These are phyloP conservation scores for Zoanthus solanderi DNA, from an alignment of 92 coral and sea anemone genomes.

Conservation along the genomic window DNA sequence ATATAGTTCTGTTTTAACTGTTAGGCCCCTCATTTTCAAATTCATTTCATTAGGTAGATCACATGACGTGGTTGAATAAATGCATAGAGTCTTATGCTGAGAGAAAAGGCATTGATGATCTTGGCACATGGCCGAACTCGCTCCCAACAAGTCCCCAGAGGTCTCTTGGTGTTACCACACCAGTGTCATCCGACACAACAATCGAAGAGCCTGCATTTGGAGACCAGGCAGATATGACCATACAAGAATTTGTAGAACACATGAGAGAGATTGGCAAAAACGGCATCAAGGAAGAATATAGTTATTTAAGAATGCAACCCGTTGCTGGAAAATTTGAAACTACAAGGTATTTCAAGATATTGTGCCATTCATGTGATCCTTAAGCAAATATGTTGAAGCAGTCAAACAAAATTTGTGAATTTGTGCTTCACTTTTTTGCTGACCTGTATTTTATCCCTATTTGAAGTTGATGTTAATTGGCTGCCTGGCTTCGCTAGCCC, in stretches of 20 bases:
- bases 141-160: constrained; percentile 19
- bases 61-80: constrained; percentile 76
- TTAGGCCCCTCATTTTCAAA: neutral
- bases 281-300: constrained; percentile 82
- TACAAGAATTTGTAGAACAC: constrained; percentile 75
- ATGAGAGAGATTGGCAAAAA: constrained; percentile 76
- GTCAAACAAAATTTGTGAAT: too few relatives aligned
- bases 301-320: constrained; percentile 67
- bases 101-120: constrained; percentile 60
- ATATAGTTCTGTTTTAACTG: neutral
- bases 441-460: too few relatives aligned
- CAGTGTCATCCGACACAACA: constrained; percentile 42
- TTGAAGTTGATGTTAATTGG: too few relatives aligned
- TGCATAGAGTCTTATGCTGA: constrained; percentile 75
- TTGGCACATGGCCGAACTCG: constrained; percentile 3
- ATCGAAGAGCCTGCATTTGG: constrained; percentile 58
- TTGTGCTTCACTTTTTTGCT: too few relatives aligned
- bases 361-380: too few relatives aligned
- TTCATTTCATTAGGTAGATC: constrained; percentile 53
- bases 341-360: constrained; percentile 55
- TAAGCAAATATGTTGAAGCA: too few relatives aligned
- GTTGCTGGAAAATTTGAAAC: constrained; percentile 69
- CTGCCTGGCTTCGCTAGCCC: too few relatives aligned
- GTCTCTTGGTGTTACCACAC: constrained; percentile 35
- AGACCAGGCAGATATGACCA: constrained; percentile 72